phyloP scores from a whole-genome alignment of 2,888 invertebrate genomes.

The Oxycera nigricornis region DNA sequence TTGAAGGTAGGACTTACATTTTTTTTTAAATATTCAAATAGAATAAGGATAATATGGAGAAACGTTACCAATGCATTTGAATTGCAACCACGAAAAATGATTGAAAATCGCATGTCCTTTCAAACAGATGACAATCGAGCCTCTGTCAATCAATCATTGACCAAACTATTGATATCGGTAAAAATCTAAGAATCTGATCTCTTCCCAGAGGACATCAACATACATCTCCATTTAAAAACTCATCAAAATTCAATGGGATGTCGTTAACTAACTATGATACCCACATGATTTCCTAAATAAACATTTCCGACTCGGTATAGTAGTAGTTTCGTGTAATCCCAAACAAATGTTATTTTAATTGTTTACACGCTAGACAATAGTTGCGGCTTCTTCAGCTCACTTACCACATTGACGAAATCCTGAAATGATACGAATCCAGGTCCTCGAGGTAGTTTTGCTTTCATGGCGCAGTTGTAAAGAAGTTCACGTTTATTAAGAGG shows the following conservation, averaged over 20 bases:
- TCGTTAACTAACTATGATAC: constrained; percentile 7
- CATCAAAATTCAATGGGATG: constrained; percentile 25
- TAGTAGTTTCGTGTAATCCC: not conserved
- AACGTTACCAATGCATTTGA: not conserved
- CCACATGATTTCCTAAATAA: constrained; percentile 25
- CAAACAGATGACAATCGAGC: not conserved
- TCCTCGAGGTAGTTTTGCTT: constrained; percentile 66
- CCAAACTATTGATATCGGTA: not conserved
- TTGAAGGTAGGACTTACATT: not conserved
- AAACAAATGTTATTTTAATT: constrained; percentile 19
- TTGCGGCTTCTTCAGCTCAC: constrained; percentile 59
- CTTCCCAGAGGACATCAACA: not conserved
- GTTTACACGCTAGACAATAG: not conserved
- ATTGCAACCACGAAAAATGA: not conserved
- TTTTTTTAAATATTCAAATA: not conserved
- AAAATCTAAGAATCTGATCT: constrained; percentile 7
- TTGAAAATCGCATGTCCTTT: not conserved
- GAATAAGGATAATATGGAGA: too few relatives aligned
- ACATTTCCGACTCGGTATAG: constrained; percentile 2
- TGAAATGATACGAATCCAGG: constrained; percentile 85
- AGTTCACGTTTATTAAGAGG: constrained; percentile 78
- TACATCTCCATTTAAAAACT: constrained; percentile 31
- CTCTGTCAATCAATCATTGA: constrained; percentile 17
- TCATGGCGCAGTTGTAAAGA: constrained; percentile 74
- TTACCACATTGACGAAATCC: constrained; percentile 94